Evolutionary conservation across 1,140 invertebrate species (phyloP).

Genomic region (Asbolus verrucosus): DNA sequence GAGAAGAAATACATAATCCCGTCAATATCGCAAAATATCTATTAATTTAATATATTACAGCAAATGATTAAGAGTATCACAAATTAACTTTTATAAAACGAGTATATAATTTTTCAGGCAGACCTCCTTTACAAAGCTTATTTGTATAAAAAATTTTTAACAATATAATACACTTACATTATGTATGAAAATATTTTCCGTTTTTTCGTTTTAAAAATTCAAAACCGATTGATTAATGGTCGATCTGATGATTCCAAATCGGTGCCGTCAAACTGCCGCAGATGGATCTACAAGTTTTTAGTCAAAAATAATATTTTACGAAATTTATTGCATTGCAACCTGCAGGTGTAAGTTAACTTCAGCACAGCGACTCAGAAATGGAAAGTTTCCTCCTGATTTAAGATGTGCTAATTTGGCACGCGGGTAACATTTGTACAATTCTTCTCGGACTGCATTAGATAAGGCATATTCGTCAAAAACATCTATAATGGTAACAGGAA

Average conservation of each 20-base stretch:
- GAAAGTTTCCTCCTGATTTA: slow-evolving; percentile 92
- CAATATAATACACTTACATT: neutral
- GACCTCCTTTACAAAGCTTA: too few relatives aligned
- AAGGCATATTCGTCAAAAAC: slow-evolving; percentile 93
- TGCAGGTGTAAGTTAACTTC: slow-evolving; percentile 93
- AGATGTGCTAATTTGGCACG: slow-evolving; percentile 88
- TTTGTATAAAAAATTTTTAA: neutral
- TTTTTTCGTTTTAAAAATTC: slow-evolving; percentile 4
- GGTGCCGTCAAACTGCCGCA: slow-evolving; percentile 71
- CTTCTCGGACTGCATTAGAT: slow-evolving; percentile 80
- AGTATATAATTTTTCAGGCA: too few relatives aligned
- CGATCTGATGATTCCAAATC: slow-evolving; percentile 65
- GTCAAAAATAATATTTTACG: neutral
- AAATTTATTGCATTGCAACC: slow-evolving; percentile 69
- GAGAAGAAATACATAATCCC: slow-evolving; percentile 56
- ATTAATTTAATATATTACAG: too few relatives aligned
- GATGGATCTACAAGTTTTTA: slow-evolving; percentile 67
- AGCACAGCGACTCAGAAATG: slow-evolving; percentile 88
- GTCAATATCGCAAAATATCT: too few relatives aligned
- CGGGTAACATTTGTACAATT: slow-evolving; percentile 90
- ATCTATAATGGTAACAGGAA: slow-evolving; percentile 87
- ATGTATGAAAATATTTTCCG: slow-evolving; percentile 19
- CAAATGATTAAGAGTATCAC: too few relatives aligned
- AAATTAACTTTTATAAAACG: too few relatives aligned
- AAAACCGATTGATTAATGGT: slow-evolving; percentile 50